Base-by-base conservation (phyloP, 2,888 invertebrate genomes). In the Lasioglossum figueresi region DNA sequence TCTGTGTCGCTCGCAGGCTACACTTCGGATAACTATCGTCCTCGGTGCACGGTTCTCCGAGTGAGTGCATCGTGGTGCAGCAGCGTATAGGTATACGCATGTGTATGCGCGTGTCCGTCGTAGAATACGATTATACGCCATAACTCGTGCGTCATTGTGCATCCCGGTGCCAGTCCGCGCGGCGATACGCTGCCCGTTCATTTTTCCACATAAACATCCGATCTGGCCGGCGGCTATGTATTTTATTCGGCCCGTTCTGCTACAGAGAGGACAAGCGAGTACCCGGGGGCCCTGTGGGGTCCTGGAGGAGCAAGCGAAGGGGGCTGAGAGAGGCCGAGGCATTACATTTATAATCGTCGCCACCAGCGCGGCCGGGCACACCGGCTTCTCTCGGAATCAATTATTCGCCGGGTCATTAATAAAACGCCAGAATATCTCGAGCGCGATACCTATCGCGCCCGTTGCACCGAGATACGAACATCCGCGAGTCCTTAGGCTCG, bases 11-110 rank as follows among this genome's bases (percentile, higher is more conserved):
- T 84, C 76, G 73, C 79, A 72, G 76, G 82, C 80, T 82, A 79
- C 71, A 82, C 83, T 80, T 88, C 76, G 79, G 83, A 82, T 88
- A 90, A 90, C 84, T 75, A 90, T 87, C 80, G 66, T 52, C 80
- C 79, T 27, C 59, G n/a, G 52, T 63, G 43, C 43, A 43, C 66
- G 23, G 52, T 63, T 14, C 80, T 66, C 40, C 16, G 63, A 16
- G 43, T 43, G 31, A 31, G 14, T 16, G 63, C 59, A 59, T 14
- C 12, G 59, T n/a, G 27, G 27, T 10, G 27, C 59, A 23, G 48
- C 23, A 27, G 27, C 27, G 59, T 59, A 27, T 16, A 14, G 59
- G 16, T 5, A 59, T 59, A 4, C 4, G 27, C 27, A 23, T 48
- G 37, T 48, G 68, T n/a, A 63, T 59, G n/a, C 34, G 34, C 59